Conservation (phyloP, 1,140 invertebrate genomes). For the Oncopodura yosiiana region DNA sequence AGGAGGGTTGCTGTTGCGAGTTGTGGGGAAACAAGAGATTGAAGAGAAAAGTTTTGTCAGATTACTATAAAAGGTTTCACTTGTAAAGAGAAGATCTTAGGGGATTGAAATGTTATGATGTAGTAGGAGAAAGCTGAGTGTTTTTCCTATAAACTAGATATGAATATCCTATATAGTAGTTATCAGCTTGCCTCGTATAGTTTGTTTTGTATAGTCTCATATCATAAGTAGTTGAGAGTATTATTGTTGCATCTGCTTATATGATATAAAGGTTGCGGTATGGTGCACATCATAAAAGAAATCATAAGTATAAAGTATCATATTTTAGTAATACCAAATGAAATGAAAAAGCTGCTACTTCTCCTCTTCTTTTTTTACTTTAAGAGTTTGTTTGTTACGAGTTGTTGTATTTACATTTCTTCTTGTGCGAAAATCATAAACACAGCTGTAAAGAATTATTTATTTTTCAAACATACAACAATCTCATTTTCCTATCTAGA, state of each 20-base stretch:
- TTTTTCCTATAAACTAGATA: no score
- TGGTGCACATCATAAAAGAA: conserved; percentile 16
- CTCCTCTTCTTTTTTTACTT: no score
- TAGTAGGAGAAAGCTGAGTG: not conserved
- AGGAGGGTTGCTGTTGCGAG: not conserved
- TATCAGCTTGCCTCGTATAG: no score
- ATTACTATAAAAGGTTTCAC: conserved; percentile 35
- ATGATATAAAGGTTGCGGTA: not conserved
- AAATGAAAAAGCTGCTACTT: no score
- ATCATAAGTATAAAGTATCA: conserved; percentile 22
- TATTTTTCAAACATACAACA: conserved; percentile 28
- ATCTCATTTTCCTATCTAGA: conserved; percentile 18
- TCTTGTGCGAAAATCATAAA: conserved; percentile 27
- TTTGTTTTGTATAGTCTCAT: no score
- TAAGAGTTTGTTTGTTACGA: no score
- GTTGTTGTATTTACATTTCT: no score
- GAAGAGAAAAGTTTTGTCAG: conserved; percentile 22
- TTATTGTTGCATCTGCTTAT: not conserved
- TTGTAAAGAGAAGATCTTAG: conserved; percentile 16
- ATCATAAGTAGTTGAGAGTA: no score
- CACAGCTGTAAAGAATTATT: conserved; percentile 34
- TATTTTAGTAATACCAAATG: conserved; percentile 24
- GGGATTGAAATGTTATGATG: conserved; percentile 1
- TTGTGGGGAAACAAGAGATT: not conserved
- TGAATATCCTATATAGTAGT: no score